Conservation (phyloP, 2,888 invertebrate genomes). For the Latheticus oryzae region DNA sequence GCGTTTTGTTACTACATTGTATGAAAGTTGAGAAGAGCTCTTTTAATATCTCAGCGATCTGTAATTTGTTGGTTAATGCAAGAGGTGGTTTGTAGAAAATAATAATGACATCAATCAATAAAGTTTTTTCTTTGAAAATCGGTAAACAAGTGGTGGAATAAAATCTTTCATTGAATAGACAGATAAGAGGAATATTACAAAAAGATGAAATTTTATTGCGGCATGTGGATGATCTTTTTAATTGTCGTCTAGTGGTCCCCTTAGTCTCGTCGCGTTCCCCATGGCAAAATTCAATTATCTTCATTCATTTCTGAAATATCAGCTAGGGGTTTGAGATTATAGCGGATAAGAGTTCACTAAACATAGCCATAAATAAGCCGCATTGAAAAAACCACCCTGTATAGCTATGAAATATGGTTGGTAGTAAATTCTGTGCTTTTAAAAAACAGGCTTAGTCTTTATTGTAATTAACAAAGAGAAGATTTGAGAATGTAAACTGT, state of each 20-base stretch:
- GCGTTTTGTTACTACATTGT: slow-evolving; percentile 17
- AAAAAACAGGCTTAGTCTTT: slow-evolving; percentile 18
- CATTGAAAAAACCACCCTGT: slow-evolving; percentile 24
- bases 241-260: slow-evolving; percentile 32
- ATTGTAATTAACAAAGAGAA: slow-evolving; percentile 23
- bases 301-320: slow-evolving; percentile 34
- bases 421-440: slow-evolving; percentile 14
- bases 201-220: slow-evolving; percentile 25
- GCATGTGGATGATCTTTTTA: slow-evolving; percentile 31
- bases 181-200: slow-evolving; percentile 10
- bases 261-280: slow-evolving; percentile 25
- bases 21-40: slow-evolving; percentile 6
- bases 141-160: background rate
- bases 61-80: slow-evolving; percentile 18
- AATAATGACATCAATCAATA: slow-evolving; percentile 12
- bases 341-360: slow-evolving; percentile 30
- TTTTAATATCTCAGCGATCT: slow-evolving; percentile 11
- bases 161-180: slow-evolving; percentile 9
- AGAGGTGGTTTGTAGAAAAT: slow-evolving; percentile 3
- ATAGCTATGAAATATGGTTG: slow-evolving; percentile 23
- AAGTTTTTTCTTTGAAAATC: slow-evolving; percentile 1
- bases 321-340: slow-evolving; percentile 26
- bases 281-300: slow-evolving; percentile 31
- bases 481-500: slow-evolving; percentile 14
- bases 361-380: slow-evolving; percentile 30